A percentile compares a stretch with the other conserved stretches of the same genome.
phyloP scores from a whole-genome alignment of 1,140 invertebrate genomes.

The Plutomurus gul region DNA sequence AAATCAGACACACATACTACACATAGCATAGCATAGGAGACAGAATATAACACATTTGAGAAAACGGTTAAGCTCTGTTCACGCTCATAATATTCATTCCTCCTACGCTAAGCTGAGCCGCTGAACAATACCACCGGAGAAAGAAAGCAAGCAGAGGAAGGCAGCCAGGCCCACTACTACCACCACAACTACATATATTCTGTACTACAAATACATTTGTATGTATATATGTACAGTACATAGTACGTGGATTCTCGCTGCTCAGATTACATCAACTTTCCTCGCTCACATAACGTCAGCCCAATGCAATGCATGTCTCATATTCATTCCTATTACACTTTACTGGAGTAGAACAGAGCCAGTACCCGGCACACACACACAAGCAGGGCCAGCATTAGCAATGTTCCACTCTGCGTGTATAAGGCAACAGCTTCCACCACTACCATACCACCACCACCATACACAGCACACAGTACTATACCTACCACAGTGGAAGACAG shows the following conservation, averaged over 20 bases:
- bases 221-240: too few relatives aligned
- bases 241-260: too few relatives aligned
- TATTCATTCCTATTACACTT: too few relatives aligned
- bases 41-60: background rate
- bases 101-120: background rate
- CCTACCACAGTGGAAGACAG: too few relatives aligned
- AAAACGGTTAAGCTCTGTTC: background rate
- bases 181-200: background rate
- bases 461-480: too few relatives aligned
- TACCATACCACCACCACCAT: too few relatives aligned
- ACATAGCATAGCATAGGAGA: too few relatives aligned
- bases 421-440: background rate
- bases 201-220: background rate
- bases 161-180: background rate
- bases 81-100: background rate
- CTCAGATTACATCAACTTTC: background rate
- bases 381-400: background rate
- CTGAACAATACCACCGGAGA: background rate
- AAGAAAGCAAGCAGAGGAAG: background rate
- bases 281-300: background rate
- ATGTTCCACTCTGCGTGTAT: background rate
- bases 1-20: background rate
- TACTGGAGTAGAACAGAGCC: background rate
- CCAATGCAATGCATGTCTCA: too few relatives aligned
- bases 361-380: background rate